A percentile compares a stretch with the other conserved stretches of the same genome.
Evolutionary conservation across 2,888 invertebrate species (phyloP).

Genomic region (Acrobasis suavella): DNA sequence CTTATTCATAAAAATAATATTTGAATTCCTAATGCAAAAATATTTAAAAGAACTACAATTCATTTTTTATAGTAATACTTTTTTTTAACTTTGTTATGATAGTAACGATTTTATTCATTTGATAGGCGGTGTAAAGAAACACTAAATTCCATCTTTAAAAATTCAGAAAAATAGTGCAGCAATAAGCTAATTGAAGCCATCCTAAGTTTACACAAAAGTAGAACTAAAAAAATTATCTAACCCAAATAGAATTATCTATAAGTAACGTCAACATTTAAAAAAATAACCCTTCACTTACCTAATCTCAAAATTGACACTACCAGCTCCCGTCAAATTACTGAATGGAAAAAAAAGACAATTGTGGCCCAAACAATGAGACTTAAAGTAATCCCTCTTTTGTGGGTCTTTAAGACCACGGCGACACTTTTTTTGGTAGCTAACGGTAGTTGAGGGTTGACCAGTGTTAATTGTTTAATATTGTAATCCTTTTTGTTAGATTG

Average conservation of each 20-base stretch:
- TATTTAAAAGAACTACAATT: too few species aligned
- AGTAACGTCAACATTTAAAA: constrained; percentile 14
- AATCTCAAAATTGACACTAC: constrained; percentile 12
- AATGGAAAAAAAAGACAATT: constrained; percentile 5
- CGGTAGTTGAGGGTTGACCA: constrained; percentile 21
- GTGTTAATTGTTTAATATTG: constrained; percentile 15
- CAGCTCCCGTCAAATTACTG: not conserved
- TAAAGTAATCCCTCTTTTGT: constrained; percentile 29
- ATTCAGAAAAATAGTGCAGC: too few species aligned
- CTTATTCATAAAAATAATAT: too few species aligned
- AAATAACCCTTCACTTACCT: constrained; percentile 11
- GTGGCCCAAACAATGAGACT: constrained; percentile 16
- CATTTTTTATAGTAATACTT: too few species aligned
- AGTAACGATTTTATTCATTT: too few species aligned
- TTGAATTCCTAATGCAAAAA: too few species aligned
- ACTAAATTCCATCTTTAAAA: too few species aligned
- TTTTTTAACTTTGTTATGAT: too few species aligned
- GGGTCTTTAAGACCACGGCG: constrained; percentile 20
- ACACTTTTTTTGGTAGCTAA: constrained; percentile 26
- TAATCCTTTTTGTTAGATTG: constrained; percentile 14
- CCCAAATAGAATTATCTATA: constrained; percentile 2
- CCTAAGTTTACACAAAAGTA: not conserved
- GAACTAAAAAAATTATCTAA: not conserved
- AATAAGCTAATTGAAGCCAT: not conserved
- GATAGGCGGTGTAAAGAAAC: too few species aligned